Base-by-base conservation (phyloP, 2,113 vertebrate genomes). In the Cynopterus brachyotis region DNA sequence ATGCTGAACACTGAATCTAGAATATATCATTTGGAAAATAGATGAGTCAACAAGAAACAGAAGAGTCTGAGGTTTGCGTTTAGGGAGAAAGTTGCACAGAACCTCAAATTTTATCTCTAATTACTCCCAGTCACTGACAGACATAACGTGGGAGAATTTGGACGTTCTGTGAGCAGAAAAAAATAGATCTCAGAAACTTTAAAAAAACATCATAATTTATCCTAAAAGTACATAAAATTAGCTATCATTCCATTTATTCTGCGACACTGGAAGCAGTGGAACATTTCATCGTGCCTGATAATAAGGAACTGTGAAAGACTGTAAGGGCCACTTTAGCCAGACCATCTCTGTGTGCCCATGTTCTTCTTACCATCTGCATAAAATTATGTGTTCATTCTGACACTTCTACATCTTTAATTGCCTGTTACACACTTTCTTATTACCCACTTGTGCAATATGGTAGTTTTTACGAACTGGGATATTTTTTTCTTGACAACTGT, bases 21-120 rank as follows among this genome's bases (percentile, higher is more conserved):
- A 78, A 91, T 19, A 69, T 24, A 55, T 0, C n/a, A 50, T 53
- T 85, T 45, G 32, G 42, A 45, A 87, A 86, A 84, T 1, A 1
- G 32, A 73, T 76, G 40, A 91, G 24, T 78, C 66, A 26, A 53
- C 13, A 76, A 53, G 75, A 94, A 92, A 62, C 26, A 86, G 15
- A 90, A 75, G 81, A 92, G 13, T 72, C 12, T 70, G 26, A 72
- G 30, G 40, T 67, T 85, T 89, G 32, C n/a, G 66, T 50, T 60
- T 47, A 69, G 10, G 55, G 85, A 64, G 16, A 78, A 64, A 92
- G 50, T 64, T 90, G 20, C 22, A 37, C 47, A 40, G 12, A 37
- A 84, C 28, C 40, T 90, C 69, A 94, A 92, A 84, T 47, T 66
- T 96, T 42, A 32, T 55, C 19, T 96, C 79, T 87, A 75, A 40